phyloP scores from a whole-genome alignment of 1,140 invertebrate species.

The Diorhabda sublineata region DNA sequence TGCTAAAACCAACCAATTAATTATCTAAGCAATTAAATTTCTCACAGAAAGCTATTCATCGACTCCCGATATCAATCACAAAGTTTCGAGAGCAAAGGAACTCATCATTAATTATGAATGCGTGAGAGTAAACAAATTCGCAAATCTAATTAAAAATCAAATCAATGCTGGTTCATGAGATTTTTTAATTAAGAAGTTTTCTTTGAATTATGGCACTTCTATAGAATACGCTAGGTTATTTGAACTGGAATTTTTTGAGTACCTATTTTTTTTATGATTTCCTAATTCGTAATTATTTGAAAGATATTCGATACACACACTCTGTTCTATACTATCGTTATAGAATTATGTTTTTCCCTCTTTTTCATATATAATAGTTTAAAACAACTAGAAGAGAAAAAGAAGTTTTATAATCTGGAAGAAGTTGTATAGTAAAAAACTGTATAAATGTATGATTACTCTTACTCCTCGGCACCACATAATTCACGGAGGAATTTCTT shows the following conservation, averaged over 20 bases:
- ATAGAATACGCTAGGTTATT: background rate
- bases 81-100: background rate
- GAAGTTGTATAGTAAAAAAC: no score
- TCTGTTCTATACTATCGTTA: no score
- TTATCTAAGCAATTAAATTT: background rate
- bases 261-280: background rate
- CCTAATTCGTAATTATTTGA: background rate
- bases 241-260: background rate
- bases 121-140: background rate
- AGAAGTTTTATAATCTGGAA: no score
- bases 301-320: background rate
- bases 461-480: no score
- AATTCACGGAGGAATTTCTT: no score
- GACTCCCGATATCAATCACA: background rate
- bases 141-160: conserved; percentile 1
- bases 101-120: background rate
- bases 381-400: no score
- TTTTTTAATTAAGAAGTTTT: background rate
- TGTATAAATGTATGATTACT: no score
- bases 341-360: no score
- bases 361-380: no score
- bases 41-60: background rate
- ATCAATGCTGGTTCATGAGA: background rate
- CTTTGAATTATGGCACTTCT: background rate
- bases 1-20: background rate